A percentile compares a stretch with the other conserved stretches of the same genome.
These are phyloP conservation scores for Phymorhynchus buccinoides DNA, from an alignment of 1,140 invertebrate genomes.

Conservation along the genomic window DNA sequence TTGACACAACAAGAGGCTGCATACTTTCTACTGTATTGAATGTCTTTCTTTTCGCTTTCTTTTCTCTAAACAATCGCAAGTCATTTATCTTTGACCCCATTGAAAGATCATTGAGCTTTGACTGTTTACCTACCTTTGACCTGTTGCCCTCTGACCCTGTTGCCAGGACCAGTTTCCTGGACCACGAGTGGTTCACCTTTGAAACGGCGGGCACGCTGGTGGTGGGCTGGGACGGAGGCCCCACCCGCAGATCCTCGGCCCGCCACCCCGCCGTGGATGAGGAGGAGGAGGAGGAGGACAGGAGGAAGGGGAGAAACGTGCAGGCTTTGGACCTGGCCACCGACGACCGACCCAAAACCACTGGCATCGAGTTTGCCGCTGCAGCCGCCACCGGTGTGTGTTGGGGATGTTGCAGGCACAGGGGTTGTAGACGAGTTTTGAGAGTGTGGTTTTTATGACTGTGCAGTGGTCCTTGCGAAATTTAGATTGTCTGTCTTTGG, in stretches of 20 bases:
- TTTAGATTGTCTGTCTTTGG: too few relatives aligned
- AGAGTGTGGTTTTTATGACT: too few relatives aligned
- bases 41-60: too few relatives aligned
- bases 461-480: too few relatives aligned
- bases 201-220: slow-evolving; percentile 70
- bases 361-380: slow-evolving; percentile 70
- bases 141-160: slow-evolving; percentile 4
- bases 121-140: background rate
- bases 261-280: background rate
- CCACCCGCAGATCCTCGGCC: slow-evolving; percentile 41
- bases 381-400: slow-evolving; percentile 65
- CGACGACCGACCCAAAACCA: slow-evolving; percentile 55
- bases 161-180: slow-evolving; percentile 66
- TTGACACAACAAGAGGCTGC: too few relatives aligned
- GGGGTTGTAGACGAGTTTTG: background rate
- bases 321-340: slow-evolving; percentile 52
- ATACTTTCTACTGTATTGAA: too few relatives aligned
- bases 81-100: too few relatives aligned
- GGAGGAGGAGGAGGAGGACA: slow-evolving; percentile 21
- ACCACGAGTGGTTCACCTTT: slow-evolving; percentile 72
- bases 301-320: slow-evolving; percentile 13
- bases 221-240: slow-evolving; percentile 70
- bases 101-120: too few relatives aligned
- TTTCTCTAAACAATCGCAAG: too few relatives aligned
- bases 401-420: background rate